Base-by-base conservation (phyloP, 2,797 vertebrate genomes). In the Pyrocephalus nanus region DNA sequence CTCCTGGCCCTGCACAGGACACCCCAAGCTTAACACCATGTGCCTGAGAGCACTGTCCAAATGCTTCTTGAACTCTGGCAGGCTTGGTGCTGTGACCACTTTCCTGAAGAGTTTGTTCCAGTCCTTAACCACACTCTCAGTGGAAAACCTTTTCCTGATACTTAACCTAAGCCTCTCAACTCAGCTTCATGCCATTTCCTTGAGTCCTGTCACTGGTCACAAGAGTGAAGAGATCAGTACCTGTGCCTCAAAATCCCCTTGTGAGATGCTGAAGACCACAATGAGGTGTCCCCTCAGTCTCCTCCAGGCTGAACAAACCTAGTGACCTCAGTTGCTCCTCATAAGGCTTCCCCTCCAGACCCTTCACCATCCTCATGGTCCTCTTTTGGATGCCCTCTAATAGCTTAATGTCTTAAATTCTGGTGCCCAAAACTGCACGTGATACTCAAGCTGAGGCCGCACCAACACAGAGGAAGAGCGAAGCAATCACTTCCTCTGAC, bases 401-500 rank as follows among this genome's bases (percentile, higher is more conserved):
- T 1, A 17, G 5, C 43, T 77, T 7, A 40, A 2, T 58, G 3
- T 5, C 38, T 51, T 38, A 14, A 4, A 7, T 2, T 34, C 5
- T 4, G 12, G 14, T 15, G 29, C 20, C 29, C 29, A 22, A 8
- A 77, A 2, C 51, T 58, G 17, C 1, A 65, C 54, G n/a, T 21
- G 55, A 51, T 53, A 18, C 65, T 57, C 0, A 0, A 45, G 20
- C 9, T 15, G 65, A 90, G 38, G 27, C 29, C 0, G 0, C 2
- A 38, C 23, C 57, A 62, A 43, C 0, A 0, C 40, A 75, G 26
- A 57, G 43, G 45, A 71, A 76, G 57, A 64, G 50, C 3, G 0
- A 72, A 38, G 58, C 65, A 83, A 58, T 71, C 25, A 43, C 34
- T 29, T 83, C 65, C 79, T 65, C 45, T 64, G 36, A 53, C 79